Base-by-base conservation (phyloP, 2,888 invertebrate species). In the Eulithis prunata region DNA sequence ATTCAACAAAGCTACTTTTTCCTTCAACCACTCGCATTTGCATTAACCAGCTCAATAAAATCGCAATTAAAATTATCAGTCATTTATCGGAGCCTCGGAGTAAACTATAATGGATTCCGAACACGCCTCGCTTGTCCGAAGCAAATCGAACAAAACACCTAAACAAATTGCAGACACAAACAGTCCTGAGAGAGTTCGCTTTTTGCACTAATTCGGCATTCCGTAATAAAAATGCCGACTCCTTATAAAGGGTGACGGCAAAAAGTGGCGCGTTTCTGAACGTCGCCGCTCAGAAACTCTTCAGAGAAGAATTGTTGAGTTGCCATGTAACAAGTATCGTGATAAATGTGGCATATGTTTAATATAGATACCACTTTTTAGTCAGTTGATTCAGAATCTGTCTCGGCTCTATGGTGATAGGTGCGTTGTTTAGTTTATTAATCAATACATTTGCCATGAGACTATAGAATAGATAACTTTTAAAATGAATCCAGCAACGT, bases 191-290 rank as follows among this genome's bases (percentile, higher is more conserved):
- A 89, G 84, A 83, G 85, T 79, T 84, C 74, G 80, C 84, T 93
- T 93, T 93, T 93, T 93, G 93, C 88, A 90, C 92, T 88, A 92
- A 93, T 93, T 93, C 93, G 92, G 92, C 92, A 93, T 93, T 87
- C 93, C 93, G 89, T 91, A 92, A 93, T 93, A 92, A 93, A 93
- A 87, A 93, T 93, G 87, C 92, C 92, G 78, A 82, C 88, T 88
- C 91, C 90, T 45, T 59, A 86, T 91, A 88, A 83, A 83, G 76
- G 84, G 84, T 78, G 62, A 61, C 66, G 68, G 78, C 83, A 74
- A 74, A 74, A 74, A 74, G 72, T 71, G 69, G 65, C 63, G 66
- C 80, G 82, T 82, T 79, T 81, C 78, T 75, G 81, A 80, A 76
- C 75, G 70, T 53, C 64, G 71, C 71, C 67, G 76, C 60, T 36